These are phyloP conservation scores for Agrotis puta DNA, from an alignment of 2,888 invertebrate genomes.

Conservation along the genomic window DNA sequence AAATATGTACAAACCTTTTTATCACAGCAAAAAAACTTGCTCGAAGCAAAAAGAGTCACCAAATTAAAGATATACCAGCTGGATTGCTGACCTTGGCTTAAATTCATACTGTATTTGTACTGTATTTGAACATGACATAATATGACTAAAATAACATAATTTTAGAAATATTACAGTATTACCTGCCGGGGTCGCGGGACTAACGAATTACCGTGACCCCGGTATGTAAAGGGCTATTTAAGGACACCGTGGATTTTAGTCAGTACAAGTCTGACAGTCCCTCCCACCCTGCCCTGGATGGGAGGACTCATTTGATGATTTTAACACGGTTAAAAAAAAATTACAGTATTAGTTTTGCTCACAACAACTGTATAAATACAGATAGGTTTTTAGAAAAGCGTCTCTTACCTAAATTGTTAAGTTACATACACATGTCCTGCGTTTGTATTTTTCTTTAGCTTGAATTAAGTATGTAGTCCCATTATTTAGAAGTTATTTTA, in stretches of 20 bases:
- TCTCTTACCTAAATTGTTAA: slow-evolving; percentile 3
- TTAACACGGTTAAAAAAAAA: too few species aligned
- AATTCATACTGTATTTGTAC: slow-evolving; percentile 18
- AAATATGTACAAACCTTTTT: slow-evolving; percentile 18
- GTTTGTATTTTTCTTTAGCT: neutral
- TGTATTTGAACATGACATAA: slow-evolving; percentile 26
- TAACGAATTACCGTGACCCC: too few species aligned
- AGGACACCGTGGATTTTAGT: too few species aligned
- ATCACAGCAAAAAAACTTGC: slow-evolving; percentile 6
- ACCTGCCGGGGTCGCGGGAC: too few species aligned
- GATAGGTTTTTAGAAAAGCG: slow-evolving; percentile 9
- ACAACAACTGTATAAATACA: slow-evolving; percentile 37
- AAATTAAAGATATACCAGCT: slow-evolving; percentile 13
- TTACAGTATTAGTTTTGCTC: slow-evolving; percentile 2
- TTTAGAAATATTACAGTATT: slow-evolving; percentile 24
- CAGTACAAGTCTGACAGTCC: too few species aligned
- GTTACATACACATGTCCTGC: neutral
- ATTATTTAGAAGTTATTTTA: slow-evolving; percentile 18
- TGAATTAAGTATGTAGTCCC: neutral
- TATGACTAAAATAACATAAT: slow-evolving; percentile 39
- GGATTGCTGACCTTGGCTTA: slow-evolving; percentile 39
- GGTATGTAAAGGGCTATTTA: too few species aligned
- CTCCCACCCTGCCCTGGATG: too few species aligned
- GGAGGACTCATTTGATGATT: too few species aligned
- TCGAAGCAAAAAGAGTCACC: slow-evolving; percentile 26